Percentiles rank a stretch among this genome's conserved stretches.
Evolutionary conservation across 2,113 vertebrate genomes (phyloP).

Genomic region (Nesoenas mayeri): DNA sequence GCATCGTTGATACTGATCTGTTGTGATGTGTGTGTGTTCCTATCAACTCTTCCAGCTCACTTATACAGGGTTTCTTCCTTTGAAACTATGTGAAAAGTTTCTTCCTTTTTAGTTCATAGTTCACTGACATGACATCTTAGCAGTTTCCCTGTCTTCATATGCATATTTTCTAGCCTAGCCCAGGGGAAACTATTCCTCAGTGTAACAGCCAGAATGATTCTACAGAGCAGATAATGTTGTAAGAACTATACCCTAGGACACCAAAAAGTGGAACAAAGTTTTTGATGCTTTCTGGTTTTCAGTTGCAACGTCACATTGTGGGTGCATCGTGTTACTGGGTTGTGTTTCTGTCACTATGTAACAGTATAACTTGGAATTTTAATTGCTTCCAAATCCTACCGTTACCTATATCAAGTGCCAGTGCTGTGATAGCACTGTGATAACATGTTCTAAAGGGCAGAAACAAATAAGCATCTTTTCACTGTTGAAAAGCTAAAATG

Average conservation of each 20-base stretch:
- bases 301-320: not conserved
- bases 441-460: constrained; percentile 20
- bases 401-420: not conserved
- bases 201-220: not conserved
- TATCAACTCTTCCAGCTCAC: not conserved
- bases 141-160: not conserved
- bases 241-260: not conserved
- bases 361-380: constrained; percentile 51
- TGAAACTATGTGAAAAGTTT: not conserved
- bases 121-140: not conserved
- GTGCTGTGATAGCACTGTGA: not conserved
- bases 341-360: constrained; percentile 48
- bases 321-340: constrained; percentile 2
- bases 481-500: constrained; percentile 22
- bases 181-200: not conserved
- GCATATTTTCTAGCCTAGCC: constrained; percentile 7
- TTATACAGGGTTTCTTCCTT: not conserved
- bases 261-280: not conserved
- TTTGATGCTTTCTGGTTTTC: constrained; percentile 28
- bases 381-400: not conserved
- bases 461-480: constrained; percentile 29
- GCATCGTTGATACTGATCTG: not conserved
- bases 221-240: not conserved
- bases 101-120: not conserved
- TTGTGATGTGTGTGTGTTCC: not conserved